Base-by-base conservation (phyloP, 2,888 invertebrate genomes). In the Tridacna gigas region DNA sequence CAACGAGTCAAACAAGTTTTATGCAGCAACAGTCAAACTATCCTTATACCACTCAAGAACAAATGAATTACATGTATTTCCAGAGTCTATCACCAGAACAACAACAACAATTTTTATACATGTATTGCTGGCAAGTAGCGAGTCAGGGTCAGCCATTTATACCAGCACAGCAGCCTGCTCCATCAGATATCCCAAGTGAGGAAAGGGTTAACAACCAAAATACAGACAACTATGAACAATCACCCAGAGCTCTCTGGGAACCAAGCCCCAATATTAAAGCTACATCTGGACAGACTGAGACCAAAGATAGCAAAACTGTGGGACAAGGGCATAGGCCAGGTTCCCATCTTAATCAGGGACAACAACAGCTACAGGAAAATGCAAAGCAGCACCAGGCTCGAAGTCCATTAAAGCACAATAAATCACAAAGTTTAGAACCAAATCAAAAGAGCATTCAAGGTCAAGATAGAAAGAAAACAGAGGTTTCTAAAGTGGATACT, bases 41-140 rank as follows among this genome's bases (percentile, higher is more conserved):
- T 37, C 7, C 37, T 4, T 37, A 37, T 37, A 37, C 7, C 7
- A 37, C 37, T 15, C 15, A 3, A 56, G 56, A 56, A 56, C 56
- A 56, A 56, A 20, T 56, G 56, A 56, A 11, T 56, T 20, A 56
- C 18, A 20, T 56, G 9, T 20, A 51, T 13, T 15, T 20, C 3
- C 56, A 56, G 56, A 56, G 20, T 56, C 20, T 67, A 18, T 45
- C 67, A 20, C 20, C 67, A 20, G 67, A 67, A 37, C 66, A 66
- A 66, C 5, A 66, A 26, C 67, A 67, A 28, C 67, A 67, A 45
- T 67, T 45, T 20, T 18, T 45, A 0, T 56, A 56, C 9, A 67
- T 67, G 67, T 67, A 45, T 67, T 45, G 37, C 18, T 65, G 65
- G 65, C 65, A 65, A 28, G 28, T 65, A 28, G 65, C 65, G n/a